Evolutionary conservation across 2,113 vertebrate species (phyloP).

Genomic region (Aramus guarauna): DNA sequence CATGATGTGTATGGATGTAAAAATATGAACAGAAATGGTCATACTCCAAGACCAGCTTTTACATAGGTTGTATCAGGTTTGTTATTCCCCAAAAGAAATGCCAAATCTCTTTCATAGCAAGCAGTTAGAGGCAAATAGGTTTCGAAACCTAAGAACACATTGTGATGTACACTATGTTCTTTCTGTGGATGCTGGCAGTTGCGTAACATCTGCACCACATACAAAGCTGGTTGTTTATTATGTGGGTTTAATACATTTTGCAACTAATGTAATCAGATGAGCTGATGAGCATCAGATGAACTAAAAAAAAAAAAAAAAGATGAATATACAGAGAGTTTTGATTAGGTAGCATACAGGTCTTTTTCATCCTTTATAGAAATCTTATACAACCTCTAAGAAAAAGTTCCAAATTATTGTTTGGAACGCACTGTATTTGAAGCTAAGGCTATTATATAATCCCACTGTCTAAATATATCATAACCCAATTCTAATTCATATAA

Average conservation of each 20-base stretch:
- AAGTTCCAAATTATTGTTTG: neutral
- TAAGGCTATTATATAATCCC: neutral
- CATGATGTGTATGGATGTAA: rapidly evolving
- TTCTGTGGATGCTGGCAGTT: neutral
- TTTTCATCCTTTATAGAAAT: neutral
- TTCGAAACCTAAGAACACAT: neutral
- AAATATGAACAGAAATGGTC: neutral
- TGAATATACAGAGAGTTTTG: neutral
- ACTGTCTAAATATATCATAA: neutral
- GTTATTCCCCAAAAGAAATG: neutral
- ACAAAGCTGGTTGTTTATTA: neutral
- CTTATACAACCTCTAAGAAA: neutral
- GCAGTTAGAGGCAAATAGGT: neutral
- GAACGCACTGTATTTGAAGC: neutral
- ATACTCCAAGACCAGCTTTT: neutral
- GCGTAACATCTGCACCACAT: neutral
- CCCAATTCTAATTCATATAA: neutral
- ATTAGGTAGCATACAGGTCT: neutral
- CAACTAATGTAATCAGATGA: neutral
- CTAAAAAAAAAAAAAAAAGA: neutral
- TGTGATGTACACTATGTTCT: neutral
- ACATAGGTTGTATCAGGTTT: neutral
- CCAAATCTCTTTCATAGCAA: neutral
- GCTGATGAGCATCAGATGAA: neutral
- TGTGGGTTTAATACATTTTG: neutral